Evolutionary conservation across 1,140 invertebrate genomes (phyloP).

Genomic region (Tetragnatha versicolor): DNA sequence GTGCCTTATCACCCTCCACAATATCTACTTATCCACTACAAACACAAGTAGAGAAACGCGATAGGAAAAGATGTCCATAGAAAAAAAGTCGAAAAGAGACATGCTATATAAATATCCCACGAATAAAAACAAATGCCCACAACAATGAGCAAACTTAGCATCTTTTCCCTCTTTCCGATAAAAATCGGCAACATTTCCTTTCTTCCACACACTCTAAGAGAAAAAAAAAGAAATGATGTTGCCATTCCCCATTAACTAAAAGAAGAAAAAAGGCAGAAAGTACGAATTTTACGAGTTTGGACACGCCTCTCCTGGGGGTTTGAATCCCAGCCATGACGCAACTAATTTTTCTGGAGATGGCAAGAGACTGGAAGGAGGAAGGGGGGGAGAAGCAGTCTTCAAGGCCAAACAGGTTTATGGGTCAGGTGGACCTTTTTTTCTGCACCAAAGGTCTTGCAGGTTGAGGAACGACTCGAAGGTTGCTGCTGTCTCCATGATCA

Average conservation of each 20-base stretch:
- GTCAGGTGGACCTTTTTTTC: constrained; percentile 32
- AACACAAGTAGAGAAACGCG: no score
- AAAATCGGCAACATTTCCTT: constrained; percentile 32
- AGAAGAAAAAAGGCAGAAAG: constrained; percentile 16
- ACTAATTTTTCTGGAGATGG: constrained; percentile 34
- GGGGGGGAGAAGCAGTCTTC: background rate
- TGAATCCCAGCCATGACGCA: constrained; percentile 37
- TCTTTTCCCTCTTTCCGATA: background rate
- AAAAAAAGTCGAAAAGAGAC: no score
- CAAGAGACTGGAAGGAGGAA: background rate
- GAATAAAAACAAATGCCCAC: no score
- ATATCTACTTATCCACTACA: no score
- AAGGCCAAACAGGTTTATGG: constrained; percentile 52
- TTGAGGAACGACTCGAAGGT: constrained; percentile 46
- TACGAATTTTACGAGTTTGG: constrained; percentile 17
- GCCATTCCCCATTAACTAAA: constrained; percentile 31
- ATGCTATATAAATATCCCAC: no score
- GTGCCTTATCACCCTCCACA: no score
- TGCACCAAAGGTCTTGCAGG: constrained; percentile 9
- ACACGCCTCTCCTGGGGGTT: constrained; percentile 6
- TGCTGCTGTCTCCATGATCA: constrained; percentile 36
- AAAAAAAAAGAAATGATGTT: constrained; percentile 18
- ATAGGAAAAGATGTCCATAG: no score
- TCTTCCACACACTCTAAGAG: background rate
- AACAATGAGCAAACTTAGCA: no score